A percentile compares a stretch with the other conserved stretches of the same genome.
Conservation (phyloP, 2,888 invertebrate genomes). For the Pinctada fucata region DNA sequence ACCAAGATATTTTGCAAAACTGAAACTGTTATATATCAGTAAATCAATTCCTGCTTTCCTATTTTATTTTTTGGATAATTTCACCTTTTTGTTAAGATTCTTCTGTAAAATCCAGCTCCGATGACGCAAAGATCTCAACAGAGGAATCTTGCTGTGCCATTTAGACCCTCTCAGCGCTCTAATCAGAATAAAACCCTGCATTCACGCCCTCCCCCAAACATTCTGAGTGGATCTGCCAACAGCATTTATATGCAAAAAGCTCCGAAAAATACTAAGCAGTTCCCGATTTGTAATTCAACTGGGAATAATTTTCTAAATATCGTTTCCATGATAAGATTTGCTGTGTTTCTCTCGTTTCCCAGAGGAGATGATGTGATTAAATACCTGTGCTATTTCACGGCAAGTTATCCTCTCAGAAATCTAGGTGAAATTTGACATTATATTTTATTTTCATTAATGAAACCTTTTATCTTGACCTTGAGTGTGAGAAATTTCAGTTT, state of each 20-base stretch:
- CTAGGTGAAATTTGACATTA: not conserved
- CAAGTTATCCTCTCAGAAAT: not conserved
- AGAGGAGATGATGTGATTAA: not conserved
- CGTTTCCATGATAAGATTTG: not conserved
- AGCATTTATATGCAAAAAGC: slow-evolving; percentile 4
- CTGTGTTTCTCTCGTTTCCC: not conserved
- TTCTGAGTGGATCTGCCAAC: not conserved
- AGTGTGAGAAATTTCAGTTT: not conserved
- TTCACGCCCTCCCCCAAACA: not conserved
- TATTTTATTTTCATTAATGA: not conserved
- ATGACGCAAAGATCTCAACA: no score
- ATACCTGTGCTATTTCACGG: not conserved
- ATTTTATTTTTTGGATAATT: no score
- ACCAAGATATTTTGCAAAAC: no score
- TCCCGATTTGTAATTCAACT: not conserved
- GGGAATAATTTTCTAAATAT: slow-evolving; percentile 3
- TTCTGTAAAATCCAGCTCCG: no score
- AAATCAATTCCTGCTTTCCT: no score
- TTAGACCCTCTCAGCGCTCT: not conserved
- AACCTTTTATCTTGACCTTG: not conserved
- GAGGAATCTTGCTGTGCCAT: no score
- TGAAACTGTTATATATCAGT: no score
- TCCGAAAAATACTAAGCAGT: not conserved
- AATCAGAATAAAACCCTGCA: not conserved
- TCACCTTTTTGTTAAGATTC: no score